phyloP scores from a whole-genome alignment of 2,797 vertebrate species.

The Trachops cirrhosus region DNA sequence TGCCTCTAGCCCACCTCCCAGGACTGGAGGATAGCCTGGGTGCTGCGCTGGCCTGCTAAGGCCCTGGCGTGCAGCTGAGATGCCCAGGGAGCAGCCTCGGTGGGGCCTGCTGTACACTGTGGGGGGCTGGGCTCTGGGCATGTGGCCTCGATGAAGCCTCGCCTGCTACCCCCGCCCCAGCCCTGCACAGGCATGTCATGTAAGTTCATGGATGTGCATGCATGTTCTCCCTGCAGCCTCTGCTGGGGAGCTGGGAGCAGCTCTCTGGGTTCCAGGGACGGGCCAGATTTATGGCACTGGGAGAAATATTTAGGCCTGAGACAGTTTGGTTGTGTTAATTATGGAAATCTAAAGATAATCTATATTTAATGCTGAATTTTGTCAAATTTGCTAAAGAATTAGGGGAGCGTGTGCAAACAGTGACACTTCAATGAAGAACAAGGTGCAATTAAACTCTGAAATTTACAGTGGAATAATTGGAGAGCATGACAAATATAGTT shows the following conservation, averaged over 20 bases:
- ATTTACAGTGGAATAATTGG: constrained; percentile 86
- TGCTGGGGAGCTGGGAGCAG: constrained; percentile 3
- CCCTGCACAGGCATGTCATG: not conserved
- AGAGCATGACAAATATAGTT: constrained; percentile 88
- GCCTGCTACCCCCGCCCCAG: rapidly evolving
- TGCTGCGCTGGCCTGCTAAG: not conserved
- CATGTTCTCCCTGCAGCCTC: not conserved
- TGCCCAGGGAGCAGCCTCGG: not conserved
- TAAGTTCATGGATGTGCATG: not conserved
- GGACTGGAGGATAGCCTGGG: not conserved
- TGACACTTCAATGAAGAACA: constrained; percentile 85
- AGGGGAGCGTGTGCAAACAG: constrained; percentile 80
- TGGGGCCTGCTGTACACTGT: not conserved
- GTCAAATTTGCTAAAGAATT: constrained; percentile 83
- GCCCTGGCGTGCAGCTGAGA: not conserved
- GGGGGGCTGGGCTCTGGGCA: not conserved
- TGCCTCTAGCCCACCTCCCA: not conserved
- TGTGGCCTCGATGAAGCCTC: not conserved
- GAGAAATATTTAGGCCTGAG: constrained; percentile 81
- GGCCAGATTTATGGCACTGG: constrained; percentile 73
- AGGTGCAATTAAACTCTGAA: constrained; percentile 86
- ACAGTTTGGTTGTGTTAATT: constrained; percentile 85
- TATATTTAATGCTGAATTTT: constrained; percentile 86
- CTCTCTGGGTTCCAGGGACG: constrained; percentile 53
- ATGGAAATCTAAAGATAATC: constrained; percentile 87